Evolutionary conservation across 1,140 invertebrate genomes (phyloP).

Genomic region (Monomorium pharaonis): DNA sequence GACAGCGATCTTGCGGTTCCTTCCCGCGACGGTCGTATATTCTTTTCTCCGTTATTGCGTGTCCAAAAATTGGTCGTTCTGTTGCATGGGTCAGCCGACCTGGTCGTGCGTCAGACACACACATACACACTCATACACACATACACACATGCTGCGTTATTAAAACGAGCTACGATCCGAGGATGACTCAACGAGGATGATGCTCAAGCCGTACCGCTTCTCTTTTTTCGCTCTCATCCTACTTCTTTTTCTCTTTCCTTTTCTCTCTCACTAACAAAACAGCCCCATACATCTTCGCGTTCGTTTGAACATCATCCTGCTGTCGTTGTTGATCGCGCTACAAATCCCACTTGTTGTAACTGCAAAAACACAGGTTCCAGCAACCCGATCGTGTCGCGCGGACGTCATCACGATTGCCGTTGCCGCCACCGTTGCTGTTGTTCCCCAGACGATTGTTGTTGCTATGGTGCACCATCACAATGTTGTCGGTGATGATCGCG

Average conservation of each 20-base stretch:
- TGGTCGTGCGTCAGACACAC: too few species aligned
- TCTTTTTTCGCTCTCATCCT: neutral
- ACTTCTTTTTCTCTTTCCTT: neutral
- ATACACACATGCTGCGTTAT: neutral
- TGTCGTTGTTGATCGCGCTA: constrained; percentile 44
- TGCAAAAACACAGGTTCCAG: constrained; percentile 79
- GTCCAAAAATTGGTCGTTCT: constrained; percentile 50
- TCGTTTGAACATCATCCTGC: neutral
- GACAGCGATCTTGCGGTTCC: constrained; percentile 21
- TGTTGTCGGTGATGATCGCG: constrained; percentile 26
- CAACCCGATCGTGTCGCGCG: constrained; percentile 75
- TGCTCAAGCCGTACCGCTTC: constrained; percentile 15
- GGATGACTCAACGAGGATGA: constrained; percentile 18
- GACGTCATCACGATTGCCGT: constrained; percentile 54
- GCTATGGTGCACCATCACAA: constrained; percentile 35
- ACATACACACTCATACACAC: neutral
- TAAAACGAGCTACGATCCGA: neutral
- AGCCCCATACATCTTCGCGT: neutral
- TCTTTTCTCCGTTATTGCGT: neutral
- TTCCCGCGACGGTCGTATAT: neutral
- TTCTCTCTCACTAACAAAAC: neutral
- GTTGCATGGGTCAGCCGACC: constrained; percentile 57
- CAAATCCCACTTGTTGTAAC: constrained; percentile 75
- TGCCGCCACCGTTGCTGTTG: constrained; percentile 26
- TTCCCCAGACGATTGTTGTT: constrained; percentile 50